These are phyloP conservation scores for Phlogophora meticulosa DNA, from an alignment of 2,888 invertebrate genomes.

Conservation along the genomic window DNA sequence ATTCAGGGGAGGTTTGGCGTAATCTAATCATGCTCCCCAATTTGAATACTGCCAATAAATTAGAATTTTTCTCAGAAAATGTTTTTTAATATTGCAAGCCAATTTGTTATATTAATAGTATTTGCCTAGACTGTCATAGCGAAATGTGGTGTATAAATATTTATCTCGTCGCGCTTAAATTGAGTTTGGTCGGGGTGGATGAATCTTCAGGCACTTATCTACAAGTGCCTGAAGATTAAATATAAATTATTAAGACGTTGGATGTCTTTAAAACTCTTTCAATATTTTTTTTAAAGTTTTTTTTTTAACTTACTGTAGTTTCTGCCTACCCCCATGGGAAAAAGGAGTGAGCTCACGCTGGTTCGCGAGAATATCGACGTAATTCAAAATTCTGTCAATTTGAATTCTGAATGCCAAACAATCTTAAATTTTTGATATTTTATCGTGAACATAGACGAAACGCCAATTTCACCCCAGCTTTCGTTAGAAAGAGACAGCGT, in stretches of 20 bases:
- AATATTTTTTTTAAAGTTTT: too few relatives aligned
- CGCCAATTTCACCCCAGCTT: too few relatives aligned
- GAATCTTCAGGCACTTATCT: too few relatives aligned
- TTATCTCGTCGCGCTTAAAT: constrained; percentile 9
- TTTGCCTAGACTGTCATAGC: constrained; percentile 6
- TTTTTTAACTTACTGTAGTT: too few relatives aligned
- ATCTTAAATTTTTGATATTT: too few relatives aligned
- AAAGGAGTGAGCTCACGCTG: too few relatives aligned
- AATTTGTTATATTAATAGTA: constrained; percentile 20
- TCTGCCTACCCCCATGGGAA: too few relatives aligned
- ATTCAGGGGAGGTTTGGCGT: constrained; percentile 16
- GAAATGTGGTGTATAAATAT: constrained; percentile 7
- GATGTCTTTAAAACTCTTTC: neutral
- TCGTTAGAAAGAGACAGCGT: too few relatives aligned
- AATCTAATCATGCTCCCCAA: constrained; percentile 36
- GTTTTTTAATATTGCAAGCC: constrained; percentile 20
- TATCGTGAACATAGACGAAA: too few relatives aligned
- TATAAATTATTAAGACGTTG: neutral
- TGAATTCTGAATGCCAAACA: too few relatives aligned
- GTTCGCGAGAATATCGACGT: too few relatives aligned
- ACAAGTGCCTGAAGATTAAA: neutral
- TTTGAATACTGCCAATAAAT: constrained; percentile 21
- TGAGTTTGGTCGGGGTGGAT: constrained; percentile 6
- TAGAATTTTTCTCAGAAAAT: constrained; percentile 9
- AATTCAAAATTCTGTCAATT: too few relatives aligned